These are phyloP conservation scores for Coleophora flavipennella DNA, from an alignment of 2,888 invertebrate species.

Conservation along the genomic window DNA sequence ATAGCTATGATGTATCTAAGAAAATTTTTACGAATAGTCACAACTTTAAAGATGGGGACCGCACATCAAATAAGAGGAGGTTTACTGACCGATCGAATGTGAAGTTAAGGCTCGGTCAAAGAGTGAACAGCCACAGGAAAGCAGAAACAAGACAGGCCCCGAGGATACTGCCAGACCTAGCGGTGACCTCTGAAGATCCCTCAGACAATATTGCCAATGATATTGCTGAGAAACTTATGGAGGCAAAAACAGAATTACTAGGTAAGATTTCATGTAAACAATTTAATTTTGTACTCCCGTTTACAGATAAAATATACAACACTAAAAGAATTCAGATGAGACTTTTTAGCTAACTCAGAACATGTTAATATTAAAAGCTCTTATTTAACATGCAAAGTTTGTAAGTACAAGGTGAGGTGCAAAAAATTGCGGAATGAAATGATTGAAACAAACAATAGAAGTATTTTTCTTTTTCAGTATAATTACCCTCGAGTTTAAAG, in stretches of 20 bases:
- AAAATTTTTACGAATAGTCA: constrained; percentile 44
- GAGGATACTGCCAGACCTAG: constrained; percentile 73
- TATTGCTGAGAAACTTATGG: constrained; percentile 80
- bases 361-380: too few species aligned
- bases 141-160: constrained; percentile 68
- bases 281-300: too few species aligned
- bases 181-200: constrained; percentile 58
- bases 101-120: constrained; percentile 70
- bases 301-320: too few species aligned
- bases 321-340: too few species aligned
- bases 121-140: constrained; percentile 51
- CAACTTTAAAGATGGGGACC: constrained; percentile 26
- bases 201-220: constrained; percentile 77
- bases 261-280: constrained; percentile 75
- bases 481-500: too few species aligned
- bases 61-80: constrained; percentile 69
- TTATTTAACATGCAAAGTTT: too few species aligned
- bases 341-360: too few species aligned
- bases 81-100: constrained; percentile 72
- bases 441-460: too few species aligned
- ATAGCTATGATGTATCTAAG: constrained; percentile 44
- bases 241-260: constrained; percentile 81
- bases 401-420: too few species aligned
- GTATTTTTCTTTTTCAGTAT: too few species aligned
- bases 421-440: too few species aligned